Conservation (phyloP, 2,113 vertebrate species). For the Cettia cetti region DNA sequence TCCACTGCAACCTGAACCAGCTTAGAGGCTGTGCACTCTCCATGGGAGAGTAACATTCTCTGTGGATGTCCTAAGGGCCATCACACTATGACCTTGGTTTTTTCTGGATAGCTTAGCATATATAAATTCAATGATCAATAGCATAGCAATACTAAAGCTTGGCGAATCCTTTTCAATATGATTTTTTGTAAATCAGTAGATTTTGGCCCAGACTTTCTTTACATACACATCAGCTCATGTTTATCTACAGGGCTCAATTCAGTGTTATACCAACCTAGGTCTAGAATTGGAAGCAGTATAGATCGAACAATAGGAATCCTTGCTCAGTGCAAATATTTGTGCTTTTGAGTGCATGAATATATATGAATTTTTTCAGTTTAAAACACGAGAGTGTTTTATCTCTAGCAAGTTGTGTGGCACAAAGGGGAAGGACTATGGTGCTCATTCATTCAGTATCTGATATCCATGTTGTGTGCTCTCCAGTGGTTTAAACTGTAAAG, state of each 20-base stretch:
- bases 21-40: too few relatives aligned
- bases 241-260: background rate
- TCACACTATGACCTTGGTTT: background rate
- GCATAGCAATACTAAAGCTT: background rate
- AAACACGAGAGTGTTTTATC: background rate
- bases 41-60: too few relatives aligned
- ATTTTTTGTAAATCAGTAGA: background rate
- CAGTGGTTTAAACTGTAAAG: background rate
- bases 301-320: background rate
- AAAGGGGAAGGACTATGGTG: background rate
- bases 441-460: background rate
- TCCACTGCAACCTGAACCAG: too few relatives aligned
- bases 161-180: background rate
- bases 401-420: background rate
- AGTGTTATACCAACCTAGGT: background rate
- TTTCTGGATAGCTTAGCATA: background rate
- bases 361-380: background rate
- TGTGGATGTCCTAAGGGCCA: too few relatives aligned
- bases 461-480: background rate
- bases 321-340: background rate
- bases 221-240: background rate
- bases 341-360: background rate
- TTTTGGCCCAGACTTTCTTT: background rate
- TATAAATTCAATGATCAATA: background rate
- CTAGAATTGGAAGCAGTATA: background rate